Conservation (phyloP, 2,113 vertebrate genomes). For the Hepsetus odoe region DNA sequence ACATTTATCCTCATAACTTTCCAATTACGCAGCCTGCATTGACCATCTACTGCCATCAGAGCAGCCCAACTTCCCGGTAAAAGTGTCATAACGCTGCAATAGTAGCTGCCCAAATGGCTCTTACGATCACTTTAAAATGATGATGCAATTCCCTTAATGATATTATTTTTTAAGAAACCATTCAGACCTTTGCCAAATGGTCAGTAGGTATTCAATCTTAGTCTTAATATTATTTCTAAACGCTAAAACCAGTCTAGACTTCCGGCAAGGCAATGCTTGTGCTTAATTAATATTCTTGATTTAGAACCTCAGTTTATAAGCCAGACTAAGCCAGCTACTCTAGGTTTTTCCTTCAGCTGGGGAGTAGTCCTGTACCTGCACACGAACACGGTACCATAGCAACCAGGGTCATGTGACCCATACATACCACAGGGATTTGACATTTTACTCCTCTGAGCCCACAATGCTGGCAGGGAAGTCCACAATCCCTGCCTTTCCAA, state of each 20-base stretch:
- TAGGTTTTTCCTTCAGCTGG: constrained; percentile 30
- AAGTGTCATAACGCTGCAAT: constrained; percentile 47
- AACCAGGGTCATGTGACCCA: constrained; percentile 53
- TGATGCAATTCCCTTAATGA: constrained; percentile 56
- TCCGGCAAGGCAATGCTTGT: constrained; percentile 10
- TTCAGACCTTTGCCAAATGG: constrained; percentile 37
- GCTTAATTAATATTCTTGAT: constrained; percentile 9
- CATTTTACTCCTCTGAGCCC: constrained; percentile 54
- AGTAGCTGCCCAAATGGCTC: constrained; percentile 43
- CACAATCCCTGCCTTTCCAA: constrained; percentile 36
- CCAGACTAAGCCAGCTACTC: constrained; percentile 26
- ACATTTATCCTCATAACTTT: constrained; percentile 57
- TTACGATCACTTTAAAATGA: constrained; percentile 47
- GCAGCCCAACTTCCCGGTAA: constrained; percentile 46
- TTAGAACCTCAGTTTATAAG: constrained; percentile 25
- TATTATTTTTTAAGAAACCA: constrained; percentile 48
- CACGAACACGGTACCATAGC: constrained; percentile 51
- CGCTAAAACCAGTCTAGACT: neutral
- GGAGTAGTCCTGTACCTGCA: constrained; percentile 38
- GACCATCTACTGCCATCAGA: constrained; percentile 47
- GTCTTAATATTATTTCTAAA: constrained; percentile 44
- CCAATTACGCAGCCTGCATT: constrained; percentile 50
- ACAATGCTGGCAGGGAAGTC: constrained; percentile 17
- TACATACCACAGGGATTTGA: constrained; percentile 53
- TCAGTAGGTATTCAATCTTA: constrained; percentile 32